These are phyloP conservation scores for Physella acuta DNA, from an alignment of 1,140 invertebrate genomes.

Conservation along the genomic window DNA sequence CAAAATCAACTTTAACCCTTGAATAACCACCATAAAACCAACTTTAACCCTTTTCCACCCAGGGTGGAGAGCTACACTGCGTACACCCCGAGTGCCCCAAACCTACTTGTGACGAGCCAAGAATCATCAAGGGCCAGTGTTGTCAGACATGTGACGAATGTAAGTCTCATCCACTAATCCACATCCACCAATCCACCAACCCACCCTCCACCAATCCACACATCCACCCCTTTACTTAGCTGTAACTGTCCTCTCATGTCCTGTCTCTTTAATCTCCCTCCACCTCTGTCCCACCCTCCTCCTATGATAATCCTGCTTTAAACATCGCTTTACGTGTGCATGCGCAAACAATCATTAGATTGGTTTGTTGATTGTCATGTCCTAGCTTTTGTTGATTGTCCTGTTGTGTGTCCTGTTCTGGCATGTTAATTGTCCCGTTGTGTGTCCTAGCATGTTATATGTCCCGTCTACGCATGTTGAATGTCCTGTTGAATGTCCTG, in stretches of 20 bases:
- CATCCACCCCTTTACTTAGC: neutral
- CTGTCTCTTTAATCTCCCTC: neutral
- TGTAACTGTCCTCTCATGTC: neutral
- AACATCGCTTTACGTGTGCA: neutral
- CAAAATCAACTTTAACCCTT: neutral
- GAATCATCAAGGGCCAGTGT: constrained; percentile 27
- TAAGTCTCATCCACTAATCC: neutral
- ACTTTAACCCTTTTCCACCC: neutral
- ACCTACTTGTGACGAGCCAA: constrained; percentile 34
- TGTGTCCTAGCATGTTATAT: too few relatives aligned
- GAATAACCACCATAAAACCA: neutral
- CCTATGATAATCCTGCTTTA: neutral
- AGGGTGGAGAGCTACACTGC: constrained; percentile 31
- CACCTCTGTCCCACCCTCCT: neutral
- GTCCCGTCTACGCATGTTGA: too few relatives aligned
- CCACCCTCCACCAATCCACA: too few relatives aligned
- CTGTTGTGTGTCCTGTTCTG: too few relatives aligned
- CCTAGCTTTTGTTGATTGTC: too few relatives aligned
- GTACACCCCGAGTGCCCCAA: constrained; percentile 29
- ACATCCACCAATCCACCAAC: neutral
- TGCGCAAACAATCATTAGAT: too few relatives aligned
- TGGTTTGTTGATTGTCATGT: too few relatives aligned
- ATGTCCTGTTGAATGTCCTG: too few relatives aligned
- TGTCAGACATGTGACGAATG: constrained; percentile 37
- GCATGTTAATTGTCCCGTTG: too few relatives aligned